A percentile compares a stretch with the other conserved stretches of the same genome.
phyloP scores from a whole-genome alignment of 2,113 vertebrate species.

The Uropsilus gracilis region DNA sequence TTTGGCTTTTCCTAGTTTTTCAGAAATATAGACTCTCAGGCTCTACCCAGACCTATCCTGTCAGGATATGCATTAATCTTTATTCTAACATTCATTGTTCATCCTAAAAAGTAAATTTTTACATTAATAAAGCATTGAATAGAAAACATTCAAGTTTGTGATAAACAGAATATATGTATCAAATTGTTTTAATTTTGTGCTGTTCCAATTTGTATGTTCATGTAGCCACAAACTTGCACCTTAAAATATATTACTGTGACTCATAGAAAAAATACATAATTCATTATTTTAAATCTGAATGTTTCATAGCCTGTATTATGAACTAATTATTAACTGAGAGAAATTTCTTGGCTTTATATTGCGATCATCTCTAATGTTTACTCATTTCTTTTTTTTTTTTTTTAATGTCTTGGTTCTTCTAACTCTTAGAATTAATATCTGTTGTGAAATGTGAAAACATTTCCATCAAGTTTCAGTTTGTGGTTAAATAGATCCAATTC shows the following conservation, averaged over 20 bases:
- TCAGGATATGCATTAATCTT: not conserved
- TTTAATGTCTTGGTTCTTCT: not conserved
- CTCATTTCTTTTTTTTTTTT: not conserved
- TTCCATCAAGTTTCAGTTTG: constrained; percentile 33
- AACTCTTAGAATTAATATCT: not conserved
- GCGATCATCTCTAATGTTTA: not conserved
- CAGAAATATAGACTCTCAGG: not conserved
- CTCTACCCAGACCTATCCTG: not conserved
- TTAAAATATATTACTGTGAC: not conserved
- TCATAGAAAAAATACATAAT: not conserved
- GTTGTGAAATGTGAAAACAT: constrained; percentile 25
- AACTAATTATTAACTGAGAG: not conserved
- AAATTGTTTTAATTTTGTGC: not conserved
- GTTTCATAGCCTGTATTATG: not conserved
- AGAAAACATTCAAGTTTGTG: not conserved
- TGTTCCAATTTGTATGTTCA: not conserved
- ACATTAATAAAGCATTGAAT: not conserved
- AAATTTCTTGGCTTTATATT: not conserved
- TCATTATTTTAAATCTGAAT: not conserved
- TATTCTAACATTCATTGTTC: not conserved
- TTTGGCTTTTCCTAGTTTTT: not conserved
- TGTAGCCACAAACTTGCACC: not conserved
- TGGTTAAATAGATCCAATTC: not conserved
- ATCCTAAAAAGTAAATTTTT: not conserved
- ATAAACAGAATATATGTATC: not conserved